phyloP scores from a whole-genome alignment of 2,888 invertebrate genomes.

The Limnephilus auricula region DNA sequence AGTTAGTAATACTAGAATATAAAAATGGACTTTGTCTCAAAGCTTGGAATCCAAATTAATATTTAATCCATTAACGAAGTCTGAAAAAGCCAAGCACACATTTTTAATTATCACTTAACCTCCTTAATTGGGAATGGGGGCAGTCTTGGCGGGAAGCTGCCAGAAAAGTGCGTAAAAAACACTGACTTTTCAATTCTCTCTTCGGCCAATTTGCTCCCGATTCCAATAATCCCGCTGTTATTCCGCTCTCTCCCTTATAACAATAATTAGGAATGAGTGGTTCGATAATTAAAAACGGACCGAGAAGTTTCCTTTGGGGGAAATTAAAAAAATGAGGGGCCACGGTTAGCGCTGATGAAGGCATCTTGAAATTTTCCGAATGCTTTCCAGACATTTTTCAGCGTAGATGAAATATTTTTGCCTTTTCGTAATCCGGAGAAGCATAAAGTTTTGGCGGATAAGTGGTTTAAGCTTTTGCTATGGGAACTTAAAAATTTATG shows the following conservation, averaged over 20 bases:
- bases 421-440: background rate
- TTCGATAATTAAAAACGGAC: conserved; percentile 80
- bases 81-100: background rate
- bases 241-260: conserved; percentile 75
- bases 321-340: conserved; percentile 54
- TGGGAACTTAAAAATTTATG: background rate
- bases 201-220: conserved; percentile 66
- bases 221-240: conserved; percentile 66
- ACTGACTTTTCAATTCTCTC: conserved; percentile 65
- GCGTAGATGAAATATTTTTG: background rate
- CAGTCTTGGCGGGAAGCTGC: background rate
- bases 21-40: no score
- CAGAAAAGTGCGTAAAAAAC: conserved; percentile 62
- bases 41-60: no score
- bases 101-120: conserved; percentile 30
- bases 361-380: conserved; percentile 5
- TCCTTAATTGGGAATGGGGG: conserved; percentile 41
- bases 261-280: conserved; percentile 81
- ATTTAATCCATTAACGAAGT: background rate
- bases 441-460: background rate
- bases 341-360: background rate
- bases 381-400: conserved; percentile 14
- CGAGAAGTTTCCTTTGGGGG: conserved; percentile 72
- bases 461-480: background rate
- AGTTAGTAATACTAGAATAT: no score